Percentiles rank a stretch among this genome's conserved stretches.
phyloP scores from a whole-genome alignment of 1,140 invertebrate species.

The Hylaeus anthracinus region DNA sequence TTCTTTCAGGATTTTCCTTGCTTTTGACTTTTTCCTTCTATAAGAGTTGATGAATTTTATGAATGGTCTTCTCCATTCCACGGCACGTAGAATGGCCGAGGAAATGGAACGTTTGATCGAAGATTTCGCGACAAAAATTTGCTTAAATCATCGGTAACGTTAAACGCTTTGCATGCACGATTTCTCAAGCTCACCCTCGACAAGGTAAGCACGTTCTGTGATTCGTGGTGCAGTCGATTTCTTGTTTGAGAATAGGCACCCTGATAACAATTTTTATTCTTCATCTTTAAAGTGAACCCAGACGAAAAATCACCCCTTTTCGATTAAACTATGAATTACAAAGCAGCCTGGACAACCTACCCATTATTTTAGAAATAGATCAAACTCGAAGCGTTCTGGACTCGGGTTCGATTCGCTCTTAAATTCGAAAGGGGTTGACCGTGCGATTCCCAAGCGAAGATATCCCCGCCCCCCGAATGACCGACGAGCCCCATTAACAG shows the following conservation, averaged over 20 bases:
- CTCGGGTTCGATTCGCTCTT: too few species aligned
- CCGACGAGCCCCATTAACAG: background rate
- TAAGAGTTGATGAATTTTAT: constrained; percentile 52
- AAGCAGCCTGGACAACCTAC: too few species aligned
- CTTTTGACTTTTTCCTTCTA: constrained; percentile 55
- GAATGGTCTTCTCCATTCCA: constrained; percentile 29
- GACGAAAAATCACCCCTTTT: too few species aligned
- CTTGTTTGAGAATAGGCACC: too few species aligned
- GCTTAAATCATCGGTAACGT: constrained; percentile 6
- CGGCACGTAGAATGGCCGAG: background rate
- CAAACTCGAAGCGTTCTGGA: background rate
- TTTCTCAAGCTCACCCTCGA: background rate
- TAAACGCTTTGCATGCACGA: constrained; percentile 5
- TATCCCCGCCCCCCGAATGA: background rate
- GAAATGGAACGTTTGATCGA: constrained; percentile 36
- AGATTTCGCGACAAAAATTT: constrained; percentile 13
- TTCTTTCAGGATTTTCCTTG: constrained; percentile 54
- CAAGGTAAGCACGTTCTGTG: too few species aligned
- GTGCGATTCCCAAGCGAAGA: background rate
- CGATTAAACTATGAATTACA: too few species aligned
- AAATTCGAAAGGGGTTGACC: background rate
- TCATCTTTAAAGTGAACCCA: too few species aligned
- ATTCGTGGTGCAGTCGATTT: too few species aligned
- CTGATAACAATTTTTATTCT: too few species aligned
- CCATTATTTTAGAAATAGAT: too few species aligned